A percentile compares a stretch with the other conserved stretches of the same genome.
Evolutionary conservation across 1,140 invertebrate species (phyloP).

Genomic region (Heliconius nattereri): DNA sequence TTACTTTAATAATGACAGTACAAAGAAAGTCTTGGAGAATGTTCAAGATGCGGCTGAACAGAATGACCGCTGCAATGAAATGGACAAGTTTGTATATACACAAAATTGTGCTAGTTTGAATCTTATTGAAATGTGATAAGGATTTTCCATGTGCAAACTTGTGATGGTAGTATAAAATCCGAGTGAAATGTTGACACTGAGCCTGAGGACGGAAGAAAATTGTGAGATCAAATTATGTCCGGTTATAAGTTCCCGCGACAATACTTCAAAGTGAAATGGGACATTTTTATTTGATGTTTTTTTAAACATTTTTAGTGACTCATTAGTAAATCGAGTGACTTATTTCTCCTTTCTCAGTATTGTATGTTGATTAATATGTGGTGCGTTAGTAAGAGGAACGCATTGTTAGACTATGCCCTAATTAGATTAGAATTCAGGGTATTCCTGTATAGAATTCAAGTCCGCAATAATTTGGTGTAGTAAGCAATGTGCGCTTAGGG

Average conservation of each 20-base stretch:
- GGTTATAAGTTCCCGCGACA: constrained; percentile 57
- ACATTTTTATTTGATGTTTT: background rate
- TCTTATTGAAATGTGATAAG: constrained; percentile 32
- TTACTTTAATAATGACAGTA: constrained; percentile 66
- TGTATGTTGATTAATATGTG: background rate
- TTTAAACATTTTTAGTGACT: background rate
- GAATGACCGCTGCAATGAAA: constrained; percentile 65
- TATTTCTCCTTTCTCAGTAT: background rate
- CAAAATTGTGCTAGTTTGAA: constrained; percentile 34
- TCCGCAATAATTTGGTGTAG: background rate
- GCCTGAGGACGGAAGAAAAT: constrained; percentile 64
- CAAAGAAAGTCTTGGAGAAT: constrained; percentile 66
- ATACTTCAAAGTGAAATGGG: constrained; percentile 52
- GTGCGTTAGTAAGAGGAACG: background rate
- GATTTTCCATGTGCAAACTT: constrained; percentile 10
- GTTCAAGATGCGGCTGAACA: constrained; percentile 61
- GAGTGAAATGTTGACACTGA: constrained; percentile 73
- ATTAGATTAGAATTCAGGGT: constrained; percentile 5
- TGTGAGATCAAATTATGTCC: constrained; percentile 72
- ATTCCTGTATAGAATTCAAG: background rate
- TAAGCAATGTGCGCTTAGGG: background rate
- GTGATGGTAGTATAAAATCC: constrained; percentile 60
- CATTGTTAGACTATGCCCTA: background rate
- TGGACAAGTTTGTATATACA: constrained; percentile 37
- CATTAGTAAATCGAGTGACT: background rate